Percentiles rank a stretch among this genome's conserved stretches.
phyloP scores from a whole-genome alignment of 2,113 vertebrate genomes.

The Scortum barcoo region DNA sequence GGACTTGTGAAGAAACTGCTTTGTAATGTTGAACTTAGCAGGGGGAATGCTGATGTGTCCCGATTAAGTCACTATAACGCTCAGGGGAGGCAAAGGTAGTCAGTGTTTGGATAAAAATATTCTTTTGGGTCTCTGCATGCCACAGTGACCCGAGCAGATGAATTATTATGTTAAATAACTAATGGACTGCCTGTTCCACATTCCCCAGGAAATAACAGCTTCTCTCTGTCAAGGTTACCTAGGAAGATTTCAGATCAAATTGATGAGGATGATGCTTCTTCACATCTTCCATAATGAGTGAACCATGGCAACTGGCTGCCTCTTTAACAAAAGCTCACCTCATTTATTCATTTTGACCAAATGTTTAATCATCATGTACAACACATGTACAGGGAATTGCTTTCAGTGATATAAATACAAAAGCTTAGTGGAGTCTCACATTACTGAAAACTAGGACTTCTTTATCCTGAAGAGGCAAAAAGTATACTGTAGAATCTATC shows the following conservation, averaged over 20 bases:
- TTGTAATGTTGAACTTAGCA: slow-evolving; percentile 42
- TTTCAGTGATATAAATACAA: background rate
- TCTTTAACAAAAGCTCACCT: background rate
- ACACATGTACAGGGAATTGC: background rate
- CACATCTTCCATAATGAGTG: background rate
- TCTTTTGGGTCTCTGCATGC: slow-evolving; percentile 4
- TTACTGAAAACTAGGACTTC: background rate
- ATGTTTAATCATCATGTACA: background rate
- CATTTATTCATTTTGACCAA: background rate
- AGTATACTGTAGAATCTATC: too few relatives aligned
- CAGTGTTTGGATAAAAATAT: slow-evolving; percentile 56
- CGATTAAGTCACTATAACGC: slow-evolving; percentile 67
- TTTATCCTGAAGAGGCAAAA: too few relatives aligned
- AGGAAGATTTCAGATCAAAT: background rate
- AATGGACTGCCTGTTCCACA: slow-evolving; percentile 23
- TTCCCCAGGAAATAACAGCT: background rate
- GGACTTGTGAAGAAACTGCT: slow-evolving; percentile 48
- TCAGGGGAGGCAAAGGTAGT: slow-evolving; percentile 28
- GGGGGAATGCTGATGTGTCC: slow-evolving; percentile 62
- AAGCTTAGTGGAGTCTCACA: background rate
- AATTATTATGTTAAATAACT: background rate
- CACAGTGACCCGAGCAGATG: slow-evolving; percentile 11
- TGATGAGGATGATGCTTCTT: background rate
- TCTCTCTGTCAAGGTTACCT: background rate
- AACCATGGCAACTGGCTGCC: background rate